These are phyloP conservation scores for Cheilosia soror DNA, from an alignment of 2,888 invertebrate genomes.

Conservation along the genomic window DNA sequence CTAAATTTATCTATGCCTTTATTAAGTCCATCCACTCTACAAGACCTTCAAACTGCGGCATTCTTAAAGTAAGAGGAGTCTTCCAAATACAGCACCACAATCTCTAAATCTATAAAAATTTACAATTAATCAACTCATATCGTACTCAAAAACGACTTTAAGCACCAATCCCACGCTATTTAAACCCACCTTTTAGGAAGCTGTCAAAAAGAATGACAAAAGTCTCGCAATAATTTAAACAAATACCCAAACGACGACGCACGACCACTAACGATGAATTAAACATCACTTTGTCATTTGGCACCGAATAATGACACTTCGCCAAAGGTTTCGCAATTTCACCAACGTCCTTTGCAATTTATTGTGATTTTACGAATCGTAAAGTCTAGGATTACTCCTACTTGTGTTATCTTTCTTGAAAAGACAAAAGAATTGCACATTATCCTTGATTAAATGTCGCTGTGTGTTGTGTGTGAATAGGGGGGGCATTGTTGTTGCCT, in stretches of 20 bases:
- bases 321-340: not conserved
- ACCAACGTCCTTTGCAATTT: conserved; percentile 48
- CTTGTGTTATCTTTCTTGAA: conserved; percentile 46
- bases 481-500: conserved; percentile 35
- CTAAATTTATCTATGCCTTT: too few species aligned
- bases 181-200: not conserved
- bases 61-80: too few species aligned
- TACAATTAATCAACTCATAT: too few species aligned
- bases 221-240: conserved; percentile 14
- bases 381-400: conserved; percentile 65
- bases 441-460: conserved; percentile 70
- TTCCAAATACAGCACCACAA: too few species aligned
- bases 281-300: conserved; percentile 62
- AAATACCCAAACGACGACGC: conserved; percentile 59
- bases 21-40: too few species aligned
- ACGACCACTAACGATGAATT: conserved; percentile 69
- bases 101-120: too few species aligned
- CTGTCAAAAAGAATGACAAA: not conserved
- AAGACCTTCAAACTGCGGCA: too few species aligned
- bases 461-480: not conserved
- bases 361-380: conserved; percentile 68
- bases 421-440: conserved; percentile 68
- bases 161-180: not conserved
- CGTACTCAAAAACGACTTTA: too few species aligned
- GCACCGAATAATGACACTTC: conserved; percentile 45